Conservation (phyloP, 2,888 invertebrate species). For the Ephialtes manifestator region DNA sequence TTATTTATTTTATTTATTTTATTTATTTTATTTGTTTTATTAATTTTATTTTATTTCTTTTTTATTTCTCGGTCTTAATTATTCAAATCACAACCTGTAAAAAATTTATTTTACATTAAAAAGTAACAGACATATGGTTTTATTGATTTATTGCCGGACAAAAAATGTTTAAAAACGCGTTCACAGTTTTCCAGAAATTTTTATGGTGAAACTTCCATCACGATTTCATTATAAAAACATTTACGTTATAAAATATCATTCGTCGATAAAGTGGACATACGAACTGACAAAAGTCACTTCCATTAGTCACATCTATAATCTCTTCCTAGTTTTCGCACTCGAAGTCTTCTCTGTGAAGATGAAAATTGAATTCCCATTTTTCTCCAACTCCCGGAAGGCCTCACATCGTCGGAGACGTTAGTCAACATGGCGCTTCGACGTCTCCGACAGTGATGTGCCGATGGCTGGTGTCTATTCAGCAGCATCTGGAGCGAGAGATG, state of each 20-base stretch:
- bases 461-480: constrained; percentile 38
- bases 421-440: constrained; percentile 43
- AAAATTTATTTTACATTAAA: too few relatives aligned
- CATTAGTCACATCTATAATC: constrained; percentile 42
- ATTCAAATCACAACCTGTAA: too few relatives aligned
- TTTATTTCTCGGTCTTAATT: too few relatives aligned
- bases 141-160: too few relatives aligned
- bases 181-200: too few relatives aligned
- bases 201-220: neutral
- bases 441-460: constrained; percentile 40
- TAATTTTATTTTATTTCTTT: too few relatives aligned
- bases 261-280: constrained; percentile 26
- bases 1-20: too few relatives aligned
- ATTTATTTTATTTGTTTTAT: too few relatives aligned
- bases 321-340: constrained; percentile 9
- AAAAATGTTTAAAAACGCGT: too few relatives aligned
- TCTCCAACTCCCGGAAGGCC: constrained; percentile 51
- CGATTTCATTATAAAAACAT: constrained; percentile 27
- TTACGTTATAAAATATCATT: constrained; percentile 4
- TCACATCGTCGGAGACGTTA: constrained; percentile 49
- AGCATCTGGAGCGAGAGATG: constrained; percentile 48
- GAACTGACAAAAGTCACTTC: constrained; percentile 31
- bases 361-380: constrained; percentile 62
- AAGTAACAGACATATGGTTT: too few relatives aligned
- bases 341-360: constrained; percentile 46